Percentiles rank a stretch among this genome's conserved stretches.
These are phyloP conservation scores for Lasioglossum figueresi DNA, from an alignment of 2,888 invertebrate genomes.

Conservation along the genomic window DNA sequence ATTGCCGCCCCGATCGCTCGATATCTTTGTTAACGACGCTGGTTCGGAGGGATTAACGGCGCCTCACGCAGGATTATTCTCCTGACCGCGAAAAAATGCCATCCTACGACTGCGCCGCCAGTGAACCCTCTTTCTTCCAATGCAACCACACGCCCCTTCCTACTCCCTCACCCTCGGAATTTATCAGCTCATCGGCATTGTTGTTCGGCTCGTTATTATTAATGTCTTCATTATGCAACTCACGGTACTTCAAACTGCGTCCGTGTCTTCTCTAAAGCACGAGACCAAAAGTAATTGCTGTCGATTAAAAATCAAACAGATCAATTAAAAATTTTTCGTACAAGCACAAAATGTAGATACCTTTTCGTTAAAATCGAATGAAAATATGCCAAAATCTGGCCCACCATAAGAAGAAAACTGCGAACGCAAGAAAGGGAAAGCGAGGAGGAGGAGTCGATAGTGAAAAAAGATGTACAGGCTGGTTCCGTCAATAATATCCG, in stretches of 20 bases:
- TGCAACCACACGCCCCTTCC: neutral
- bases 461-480: neutral
- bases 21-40: constrained; percentile 30
- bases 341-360: too few species aligned
- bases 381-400: neutral
- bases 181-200: constrained; percentile 2
- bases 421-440: constrained; percentile 1
- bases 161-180: neutral
- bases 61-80: constrained; percentile 17
- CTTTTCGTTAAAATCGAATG: neutral
- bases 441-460: neutral
- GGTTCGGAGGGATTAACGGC: constrained; percentile 1
- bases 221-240: constrained; percentile 14
- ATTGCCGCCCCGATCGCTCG: constrained; percentile 49
- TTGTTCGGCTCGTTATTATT: neutral
- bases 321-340: neutral
- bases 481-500: neutral
- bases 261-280: neutral
- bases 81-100: constrained; percentile 9
- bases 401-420: neutral
- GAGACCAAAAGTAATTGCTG: neutral
- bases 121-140: neutral
- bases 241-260: neutral
- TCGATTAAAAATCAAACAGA: neutral
- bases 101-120: neutral